A percentile compares a stretch with the other conserved stretches of the same genome.
phyloP scores from a whole-genome alignment of 1,140 invertebrate species.

The Neodiprion fabricii region DNA sequence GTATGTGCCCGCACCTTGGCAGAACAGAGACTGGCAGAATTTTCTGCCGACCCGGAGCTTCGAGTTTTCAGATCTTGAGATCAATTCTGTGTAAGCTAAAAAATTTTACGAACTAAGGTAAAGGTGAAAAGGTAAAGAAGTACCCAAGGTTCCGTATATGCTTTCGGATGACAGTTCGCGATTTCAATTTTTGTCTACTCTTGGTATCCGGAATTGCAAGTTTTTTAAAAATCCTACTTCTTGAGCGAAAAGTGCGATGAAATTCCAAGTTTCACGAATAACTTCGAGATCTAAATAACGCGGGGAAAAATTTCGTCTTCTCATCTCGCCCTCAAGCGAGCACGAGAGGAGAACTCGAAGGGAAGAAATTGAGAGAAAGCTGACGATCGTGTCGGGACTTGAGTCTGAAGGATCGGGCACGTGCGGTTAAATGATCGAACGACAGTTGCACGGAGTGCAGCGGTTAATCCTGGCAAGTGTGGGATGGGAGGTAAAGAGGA shows the following conservation, averaged over 20 bases:
- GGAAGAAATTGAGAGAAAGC: neutral
- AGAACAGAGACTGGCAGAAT: too few species aligned
- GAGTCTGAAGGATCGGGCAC: neutral
- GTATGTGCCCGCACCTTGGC: too few species aligned
- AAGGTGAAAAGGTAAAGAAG: too few species aligned
- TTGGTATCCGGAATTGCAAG: too few species aligned
- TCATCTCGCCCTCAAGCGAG: neutral
- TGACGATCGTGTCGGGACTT: neutral
- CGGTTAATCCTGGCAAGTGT: neutral
- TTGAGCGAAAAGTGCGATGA: neutral
- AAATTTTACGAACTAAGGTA: too few species aligned
- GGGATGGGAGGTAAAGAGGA: neutral
- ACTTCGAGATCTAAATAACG: neutral
- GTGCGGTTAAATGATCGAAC: slow-evolving; percentile 5
- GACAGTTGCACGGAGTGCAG: neutral
- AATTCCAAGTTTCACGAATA: neutral
- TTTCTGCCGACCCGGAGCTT: too few species aligned
- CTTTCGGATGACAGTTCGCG: too few species aligned
- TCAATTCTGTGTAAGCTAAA: too few species aligned
- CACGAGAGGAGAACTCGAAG: neutral
- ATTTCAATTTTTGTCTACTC: too few species aligned
- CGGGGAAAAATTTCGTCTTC: neutral
- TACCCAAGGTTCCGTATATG: too few species aligned
- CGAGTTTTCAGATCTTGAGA: too few species aligned
- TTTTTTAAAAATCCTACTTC: too few species aligned